Percentiles rank a stretch among this genome's conserved stretches.
phyloP scores from a whole-genome alignment of 2,113 vertebrate genomes.

The Ameiurus melas region DNA sequence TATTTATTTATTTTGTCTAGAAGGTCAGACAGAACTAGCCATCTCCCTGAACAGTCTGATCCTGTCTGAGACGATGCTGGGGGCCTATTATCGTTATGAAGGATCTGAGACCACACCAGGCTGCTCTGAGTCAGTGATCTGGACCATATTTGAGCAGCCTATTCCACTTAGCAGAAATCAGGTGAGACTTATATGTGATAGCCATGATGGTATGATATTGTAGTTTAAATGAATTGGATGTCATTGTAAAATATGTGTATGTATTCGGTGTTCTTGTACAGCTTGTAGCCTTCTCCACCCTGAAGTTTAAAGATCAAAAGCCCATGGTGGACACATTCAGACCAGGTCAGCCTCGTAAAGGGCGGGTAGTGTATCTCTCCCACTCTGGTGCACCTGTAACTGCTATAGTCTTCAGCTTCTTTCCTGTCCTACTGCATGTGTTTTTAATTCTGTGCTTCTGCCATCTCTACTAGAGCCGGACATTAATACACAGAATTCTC shows the following conservation, averaged over 20 bases:
- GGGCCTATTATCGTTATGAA: constrained; percentile 81
- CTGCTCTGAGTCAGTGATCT: constrained; percentile 79
- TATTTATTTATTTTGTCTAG: background rate
- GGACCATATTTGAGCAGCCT: constrained; percentile 83
- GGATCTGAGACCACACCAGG: constrained; percentile 88
- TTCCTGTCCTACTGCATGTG: constrained; percentile 46
- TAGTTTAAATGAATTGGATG: background rate
- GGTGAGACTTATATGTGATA: too few relatives aligned
- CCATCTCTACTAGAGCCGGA: background rate
- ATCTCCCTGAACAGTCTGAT: constrained; percentile 75
- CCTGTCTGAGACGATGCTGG: constrained; percentile 69
- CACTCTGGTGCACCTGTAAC: constrained; percentile 57
- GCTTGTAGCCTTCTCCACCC: constrained; percentile 64
- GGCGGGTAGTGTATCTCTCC: constrained; percentile 61
- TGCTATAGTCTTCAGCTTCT: background rate
- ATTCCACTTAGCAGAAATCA: constrained; percentile 64
- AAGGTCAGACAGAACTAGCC: too few relatives aligned
- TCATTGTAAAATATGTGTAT: background rate
- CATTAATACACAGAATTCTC: background rate
- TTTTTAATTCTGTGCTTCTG: constrained; percentile 42
- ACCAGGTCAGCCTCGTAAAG: constrained; percentile 71
- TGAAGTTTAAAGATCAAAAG: constrained; percentile 61
- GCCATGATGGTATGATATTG: too few relatives aligned
- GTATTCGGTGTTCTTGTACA: constrained; percentile 47
- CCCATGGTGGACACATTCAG: constrained; percentile 68